phyloP scores from a whole-genome alignment of 2,888 invertebrate genomes.

The Chymomyza fuscimana region DNA sequence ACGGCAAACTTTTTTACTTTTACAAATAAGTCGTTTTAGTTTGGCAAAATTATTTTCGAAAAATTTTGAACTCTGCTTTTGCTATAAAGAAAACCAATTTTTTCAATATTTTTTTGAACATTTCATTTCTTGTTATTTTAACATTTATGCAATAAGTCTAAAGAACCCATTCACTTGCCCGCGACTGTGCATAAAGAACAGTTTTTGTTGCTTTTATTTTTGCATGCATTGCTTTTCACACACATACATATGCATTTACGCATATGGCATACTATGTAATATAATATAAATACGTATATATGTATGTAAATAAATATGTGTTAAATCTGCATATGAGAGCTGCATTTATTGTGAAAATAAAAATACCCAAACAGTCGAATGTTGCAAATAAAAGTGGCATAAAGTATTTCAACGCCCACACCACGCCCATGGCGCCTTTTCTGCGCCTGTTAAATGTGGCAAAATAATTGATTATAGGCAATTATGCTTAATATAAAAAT shows the following conservation, averaged over 20 bases:
- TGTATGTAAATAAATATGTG: background rate
- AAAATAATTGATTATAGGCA: constrained; percentile 73
- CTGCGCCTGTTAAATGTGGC: constrained; percentile 63
- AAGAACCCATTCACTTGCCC: background rate
- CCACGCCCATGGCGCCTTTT: constrained; percentile 21
- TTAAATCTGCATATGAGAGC: background rate
- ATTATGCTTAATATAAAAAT: constrained; percentile 57
- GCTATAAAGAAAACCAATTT: too few relatives aligned
- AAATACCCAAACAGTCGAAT: background rate
- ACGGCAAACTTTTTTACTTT: too few relatives aligned
- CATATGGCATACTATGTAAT: background rate
- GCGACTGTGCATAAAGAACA: background rate
- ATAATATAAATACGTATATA: too few relatives aligned
- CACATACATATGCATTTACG: background rate
- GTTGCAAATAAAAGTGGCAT: background rate
- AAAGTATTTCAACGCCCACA: constrained; percentile 14
- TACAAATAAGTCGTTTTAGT: too few relatives aligned
- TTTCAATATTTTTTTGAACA: too few relatives aligned
- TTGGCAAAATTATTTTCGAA: too few relatives aligned
- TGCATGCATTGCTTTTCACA: background rate
- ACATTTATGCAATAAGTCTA: background rate
- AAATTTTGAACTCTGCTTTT: too few relatives aligned
- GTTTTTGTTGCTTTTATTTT: background rate
- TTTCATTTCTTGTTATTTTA: too few relatives aligned
- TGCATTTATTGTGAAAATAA: background rate